Base-by-base conservation (phyloP, 2,113 vertebrate genomes). In the Neolamprologus falcicula region DNA sequence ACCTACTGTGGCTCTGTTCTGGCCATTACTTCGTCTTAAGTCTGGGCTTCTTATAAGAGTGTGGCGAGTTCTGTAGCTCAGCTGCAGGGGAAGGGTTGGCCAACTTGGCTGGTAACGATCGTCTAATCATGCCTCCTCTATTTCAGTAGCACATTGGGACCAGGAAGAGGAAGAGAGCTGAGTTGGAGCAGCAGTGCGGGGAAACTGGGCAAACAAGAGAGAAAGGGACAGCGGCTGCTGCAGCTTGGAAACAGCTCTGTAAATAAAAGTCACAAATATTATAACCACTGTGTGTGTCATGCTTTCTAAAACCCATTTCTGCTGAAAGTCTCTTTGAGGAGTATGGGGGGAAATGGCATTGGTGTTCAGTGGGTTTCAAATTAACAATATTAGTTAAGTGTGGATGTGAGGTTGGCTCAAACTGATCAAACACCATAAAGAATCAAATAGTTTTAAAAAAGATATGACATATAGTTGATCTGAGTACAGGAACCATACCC, bases 341-440 rank as follows among this genome's bases (percentile, higher is more conserved):
- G 10, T 37, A 3, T 66, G 61, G 19, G 31, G 53, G 0, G 0
- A 66, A 66, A 66, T 66, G 1, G 33, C 33, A 66, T 37, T 1
- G 17, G 61, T 66, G 61, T 66, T n/a, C 31, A 3, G 61, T 35
- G 61, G 61, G 61, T 66, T 5, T 66, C 61, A 66, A 35, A n/a
- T n/a, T 13, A 66, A 66, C 6, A 66, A 66, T 66, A 37, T 35
- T 66, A 66, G 31, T 66, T 37, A 37, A 66, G 33, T 66, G 6
- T 66, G 61, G 19, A n/a, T 66, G 61, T 66, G 61, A 66, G 61
- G 61, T n/a, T 63, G 59, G 28, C 59, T 63, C 17, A 1, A 63
- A 63, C 5, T 33, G 59, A 63, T 63, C 59, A 19, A 63, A 33
- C 16, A 33, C 59, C 59, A 19, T 63, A 11, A 63, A 19, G 16